These are phyloP conservation scores for Pipra filicauda DNA, from an alignment of 2,113 vertebrate genomes.

Conservation along the genomic window DNA sequence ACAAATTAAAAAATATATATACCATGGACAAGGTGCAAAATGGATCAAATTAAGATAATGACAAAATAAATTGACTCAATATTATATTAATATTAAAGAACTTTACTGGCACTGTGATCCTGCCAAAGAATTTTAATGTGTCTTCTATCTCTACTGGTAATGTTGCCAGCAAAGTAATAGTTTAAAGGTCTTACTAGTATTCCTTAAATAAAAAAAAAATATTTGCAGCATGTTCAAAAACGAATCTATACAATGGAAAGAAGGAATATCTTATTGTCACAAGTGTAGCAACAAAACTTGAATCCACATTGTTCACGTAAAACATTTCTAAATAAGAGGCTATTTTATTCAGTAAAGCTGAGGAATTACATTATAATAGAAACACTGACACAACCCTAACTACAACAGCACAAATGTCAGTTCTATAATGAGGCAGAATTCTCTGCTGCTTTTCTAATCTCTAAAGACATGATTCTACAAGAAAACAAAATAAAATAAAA, in stretches of 20 bases:
- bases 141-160: neutral
- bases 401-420: neutral
- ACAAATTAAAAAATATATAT: slow-evolving; percentile 62
- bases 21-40: slow-evolving; percentile 57
- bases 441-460: slow-evolving; percentile 4
- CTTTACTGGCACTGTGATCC: neutral
- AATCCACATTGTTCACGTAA: neutral
- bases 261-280: neutral
- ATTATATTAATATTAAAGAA: slow-evolving; percentile 65
- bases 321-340: neutral
- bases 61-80: slow-evolving; percentile 66
- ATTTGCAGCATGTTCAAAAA: neutral
- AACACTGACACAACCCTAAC: neutral
- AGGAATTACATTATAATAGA: slow-evolving; percentile 12
- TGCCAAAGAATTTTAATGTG: neutral
- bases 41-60: slow-evolving; percentile 73
- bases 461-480: neutral
- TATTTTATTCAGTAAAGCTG: neutral
- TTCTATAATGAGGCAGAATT: slow-evolving; percentile 38
- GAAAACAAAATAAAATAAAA: neutral
- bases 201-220: neutral
- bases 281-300: neutral
- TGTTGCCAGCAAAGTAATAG: neutral
- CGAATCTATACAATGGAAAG: neutral
- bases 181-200: neutral